Evolutionary conservation across 2,797 vertebrate genomes (phyloP).

Genomic region (Aulostomus chinensis): DNA sequence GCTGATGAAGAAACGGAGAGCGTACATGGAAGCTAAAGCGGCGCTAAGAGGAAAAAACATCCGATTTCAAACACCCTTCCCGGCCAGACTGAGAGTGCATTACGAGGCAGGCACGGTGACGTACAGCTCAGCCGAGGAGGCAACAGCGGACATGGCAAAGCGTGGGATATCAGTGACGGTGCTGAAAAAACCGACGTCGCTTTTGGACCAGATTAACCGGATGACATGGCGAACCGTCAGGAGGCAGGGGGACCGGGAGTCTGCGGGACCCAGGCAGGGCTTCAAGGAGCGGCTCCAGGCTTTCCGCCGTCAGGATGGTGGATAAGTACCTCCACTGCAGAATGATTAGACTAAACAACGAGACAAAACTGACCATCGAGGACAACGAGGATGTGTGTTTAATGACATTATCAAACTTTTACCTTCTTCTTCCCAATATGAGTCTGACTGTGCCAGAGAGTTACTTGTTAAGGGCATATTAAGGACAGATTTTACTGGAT

Average conservation of each 20-base stretch:
- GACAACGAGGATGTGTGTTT: too few species aligned
- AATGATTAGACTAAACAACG: too few species aligned
- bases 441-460: too few species aligned
- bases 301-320: too few species aligned
- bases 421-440: neutral
- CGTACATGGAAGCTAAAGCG: neutral
- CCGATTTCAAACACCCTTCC: neutral
- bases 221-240: too few species aligned
- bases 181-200: neutral
- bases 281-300: too few species aligned
- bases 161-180: neutral
- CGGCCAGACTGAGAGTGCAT: neutral
- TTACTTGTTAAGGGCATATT: neutral
- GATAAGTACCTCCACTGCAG: too few species aligned
- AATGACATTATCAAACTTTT: too few species aligned
- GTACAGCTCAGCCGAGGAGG: neutral
- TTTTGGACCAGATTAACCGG: too few species aligned
- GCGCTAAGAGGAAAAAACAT: neutral
- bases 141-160: neutral
- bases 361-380: too few species aligned
- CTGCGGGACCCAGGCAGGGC: too few species aligned
- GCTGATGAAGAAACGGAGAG: neutral
- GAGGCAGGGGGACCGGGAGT: too few species aligned
- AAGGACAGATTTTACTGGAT: neutral
- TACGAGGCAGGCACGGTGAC: neutral